phyloP scores from a whole-genome alignment of 2,888 invertebrate species.

The Rapana venosa region DNA sequence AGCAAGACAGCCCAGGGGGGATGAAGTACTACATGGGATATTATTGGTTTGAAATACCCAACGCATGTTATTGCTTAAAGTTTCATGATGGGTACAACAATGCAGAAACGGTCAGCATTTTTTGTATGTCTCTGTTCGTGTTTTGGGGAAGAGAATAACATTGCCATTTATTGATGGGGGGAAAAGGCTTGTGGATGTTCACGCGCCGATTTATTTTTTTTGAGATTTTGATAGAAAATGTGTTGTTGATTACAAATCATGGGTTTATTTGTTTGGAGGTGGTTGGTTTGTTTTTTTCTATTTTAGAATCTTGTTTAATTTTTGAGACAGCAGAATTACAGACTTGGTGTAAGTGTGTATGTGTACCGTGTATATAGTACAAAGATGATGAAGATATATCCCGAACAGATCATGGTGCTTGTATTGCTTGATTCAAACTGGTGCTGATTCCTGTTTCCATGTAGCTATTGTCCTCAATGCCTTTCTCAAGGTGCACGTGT shows the following conservation, averaged over 20 bases:
- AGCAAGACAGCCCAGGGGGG: no score
- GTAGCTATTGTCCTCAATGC: neutral
- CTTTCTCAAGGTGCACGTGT: neutral
- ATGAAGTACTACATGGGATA: no score
- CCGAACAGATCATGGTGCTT: slow-evolving; percentile 10
- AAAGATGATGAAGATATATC: neutral
- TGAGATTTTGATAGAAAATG: neutral
- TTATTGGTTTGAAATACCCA: no score
- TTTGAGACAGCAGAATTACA: neutral
- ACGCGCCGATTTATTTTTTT: neutral
- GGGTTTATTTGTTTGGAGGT: neutral
- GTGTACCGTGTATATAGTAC: neutral
- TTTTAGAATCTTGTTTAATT: neutral
- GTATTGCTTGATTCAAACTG: slow-evolving; percentile 18
- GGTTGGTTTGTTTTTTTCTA: neutral
- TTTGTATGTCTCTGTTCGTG: neutral
- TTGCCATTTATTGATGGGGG: neutral
- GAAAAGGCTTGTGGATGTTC: neutral
- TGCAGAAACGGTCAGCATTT: no score
- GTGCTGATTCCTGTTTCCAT: neutral
- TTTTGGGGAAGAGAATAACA: neutral
- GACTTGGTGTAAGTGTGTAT: neutral
- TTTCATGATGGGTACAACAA: no score
- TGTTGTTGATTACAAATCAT: neutral
- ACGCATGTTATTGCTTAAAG: no score